Evolutionary conservation across 2,888 invertebrate species (phyloP), one percentile per base, ranked within the genome.

Genomic region (Drosophila neotestacea): DNA sequence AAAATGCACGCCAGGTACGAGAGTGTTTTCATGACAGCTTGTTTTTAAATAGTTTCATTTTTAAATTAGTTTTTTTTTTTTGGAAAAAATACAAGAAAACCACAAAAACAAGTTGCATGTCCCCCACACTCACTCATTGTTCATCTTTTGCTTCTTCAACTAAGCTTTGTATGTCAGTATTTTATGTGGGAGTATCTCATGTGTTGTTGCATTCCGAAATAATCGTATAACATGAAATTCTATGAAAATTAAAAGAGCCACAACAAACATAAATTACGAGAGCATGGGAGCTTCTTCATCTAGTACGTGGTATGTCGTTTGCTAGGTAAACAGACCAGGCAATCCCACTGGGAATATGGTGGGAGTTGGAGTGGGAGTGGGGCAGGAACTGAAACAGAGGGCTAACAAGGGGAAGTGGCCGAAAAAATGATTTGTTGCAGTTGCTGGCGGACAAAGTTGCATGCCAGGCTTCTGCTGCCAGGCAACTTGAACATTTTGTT

Each of bases 371-470:
- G 22, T 22, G 46, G 32, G 22, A 41, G 11, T 16, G 28, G 36
- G 13, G 22, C 11, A 4, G 38, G 41, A 16, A 11, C 7, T 6
- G 32, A 9, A 9, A 6, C 9, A 2, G 22, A 22, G 22, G 48
- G 34, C 39, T 16, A 11, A 6, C 7, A 36, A 44, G 34, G 16
- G 16, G 30, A 16, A n/a, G 41, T 36, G 60, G 58, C 58, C 28
- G 42, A 50, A 62, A 54, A 73, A 60, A 59, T 76, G 79, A 76
- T 78, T 76, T 76, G 76, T 76, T 68, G 73, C 76, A 55, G 28
- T 62, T 76, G 58, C 50, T 36, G 16, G 27, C 50, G 46, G 39
- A 44, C 58, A 63, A 67, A 63, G 56, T 69, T 68, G 74, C 74
- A 73, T 47, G 69, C 64, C 42, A 46, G 61, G 48, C 47, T 46